These are phyloP conservation scores for Euthynnus affinis DNA, from an alignment of 2,797 vertebrate genomes.

Conservation along the genomic window DNA sequence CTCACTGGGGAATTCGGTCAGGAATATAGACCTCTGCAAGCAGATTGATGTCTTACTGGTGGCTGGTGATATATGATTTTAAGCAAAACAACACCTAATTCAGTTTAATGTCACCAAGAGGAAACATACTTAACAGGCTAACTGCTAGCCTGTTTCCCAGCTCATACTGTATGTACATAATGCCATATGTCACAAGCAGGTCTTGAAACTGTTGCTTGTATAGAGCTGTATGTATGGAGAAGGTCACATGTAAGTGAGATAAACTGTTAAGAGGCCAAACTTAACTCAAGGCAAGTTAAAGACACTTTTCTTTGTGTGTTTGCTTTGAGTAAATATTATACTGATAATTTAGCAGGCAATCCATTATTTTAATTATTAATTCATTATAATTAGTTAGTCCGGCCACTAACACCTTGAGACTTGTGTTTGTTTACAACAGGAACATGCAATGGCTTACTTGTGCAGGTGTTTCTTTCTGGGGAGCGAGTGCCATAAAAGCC, in stretches of 20 bases:
- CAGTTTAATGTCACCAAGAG: slow-evolving; percentile 37
- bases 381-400: too few species aligned
- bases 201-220: slow-evolving; percentile 18
- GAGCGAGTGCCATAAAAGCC: slow-evolving; percentile 97
- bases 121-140: slow-evolving; percentile 21
- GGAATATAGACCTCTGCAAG: slow-evolving; percentile 39
- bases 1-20: slow-evolving; percentile 39
- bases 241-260: slow-evolving; percentile 33
- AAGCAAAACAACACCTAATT: slow-evolving; percentile 39
- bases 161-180: slow-evolving; percentile 6
- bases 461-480: slow-evolving; percentile 97
- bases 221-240: slow-evolving; percentile 17
- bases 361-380: not conserved
- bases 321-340: not conserved
- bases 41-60: slow-evolving; percentile 28
- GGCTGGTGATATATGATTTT: slow-evolving; percentile 28
- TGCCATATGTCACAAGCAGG: slow-evolving; percentile 22
- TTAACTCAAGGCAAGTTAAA: slow-evolving; percentile 15
- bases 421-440: not conserved
- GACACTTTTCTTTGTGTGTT: slow-evolving; percentile 17
- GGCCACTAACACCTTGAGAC: not conserved
- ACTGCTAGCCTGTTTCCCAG: slow-evolving; percentile 1
- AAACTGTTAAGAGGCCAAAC: slow-evolving; percentile 15
- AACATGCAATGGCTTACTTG: slow-evolving; percentile 88
- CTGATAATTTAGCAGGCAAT: slow-evolving; percentile 4